Conservation (phyloP, 2,113 vertebrate species). For the Nibea albiflora region DNA sequence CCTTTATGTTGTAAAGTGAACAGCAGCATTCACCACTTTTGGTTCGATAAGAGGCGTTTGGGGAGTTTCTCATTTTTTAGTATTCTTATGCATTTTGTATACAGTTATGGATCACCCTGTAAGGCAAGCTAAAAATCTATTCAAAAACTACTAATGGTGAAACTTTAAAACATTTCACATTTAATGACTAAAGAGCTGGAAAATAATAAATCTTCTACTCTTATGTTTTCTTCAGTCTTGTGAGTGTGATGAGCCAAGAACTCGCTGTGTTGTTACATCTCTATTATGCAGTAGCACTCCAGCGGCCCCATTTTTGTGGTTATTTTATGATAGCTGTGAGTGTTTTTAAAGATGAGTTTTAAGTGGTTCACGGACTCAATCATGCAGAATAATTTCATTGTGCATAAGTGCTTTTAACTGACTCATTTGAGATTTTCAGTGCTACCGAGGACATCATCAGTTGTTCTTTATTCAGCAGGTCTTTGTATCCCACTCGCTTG, state of each 20-base stretch:
- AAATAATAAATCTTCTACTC: neutral
- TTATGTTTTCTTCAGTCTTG: neutral
- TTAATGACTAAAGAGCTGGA: neutral
- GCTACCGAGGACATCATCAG: neutral
- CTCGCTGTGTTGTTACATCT: neutral
- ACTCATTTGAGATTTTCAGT: neutral
- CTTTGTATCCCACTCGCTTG: neutral
- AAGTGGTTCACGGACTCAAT: slow-evolving; percentile 12
- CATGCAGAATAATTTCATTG: neutral
- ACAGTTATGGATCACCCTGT: neutral
- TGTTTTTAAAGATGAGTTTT: neutral
- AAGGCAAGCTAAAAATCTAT: neutral
- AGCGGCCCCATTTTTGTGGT: neutral
- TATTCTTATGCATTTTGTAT: neutral
- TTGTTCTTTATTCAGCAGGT: slow-evolving; percentile 26
- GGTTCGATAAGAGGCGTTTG: neutral
- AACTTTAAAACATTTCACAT: neutral
- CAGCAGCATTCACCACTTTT: neutral
- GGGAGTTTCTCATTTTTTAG: no score
- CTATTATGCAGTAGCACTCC: neutral
- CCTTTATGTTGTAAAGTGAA: neutral
- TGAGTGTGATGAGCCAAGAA: neutral
- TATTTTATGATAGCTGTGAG: neutral
- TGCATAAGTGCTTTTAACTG: slow-evolving; percentile 18
- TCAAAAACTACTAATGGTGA: neutral